phyloP scores from a whole-genome alignment of 2,888 invertebrate genomes.

The Troilus luridus region DNA sequence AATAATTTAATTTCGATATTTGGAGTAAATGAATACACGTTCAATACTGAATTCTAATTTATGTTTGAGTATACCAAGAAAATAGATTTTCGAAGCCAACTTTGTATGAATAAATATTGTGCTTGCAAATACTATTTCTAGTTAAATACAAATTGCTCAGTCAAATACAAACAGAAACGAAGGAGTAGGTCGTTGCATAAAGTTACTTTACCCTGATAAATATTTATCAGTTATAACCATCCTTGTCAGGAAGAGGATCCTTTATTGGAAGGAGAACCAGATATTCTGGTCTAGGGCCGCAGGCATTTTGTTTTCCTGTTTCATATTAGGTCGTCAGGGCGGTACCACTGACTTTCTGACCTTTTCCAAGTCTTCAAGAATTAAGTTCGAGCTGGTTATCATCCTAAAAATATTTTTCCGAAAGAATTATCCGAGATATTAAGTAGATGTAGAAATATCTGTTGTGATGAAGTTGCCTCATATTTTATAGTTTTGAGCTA shows the following conservation, averaged over 20 bases:
- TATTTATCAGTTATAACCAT: conserved; percentile 9
- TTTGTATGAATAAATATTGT: neutral
- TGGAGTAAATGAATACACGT: neutral
- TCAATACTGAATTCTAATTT: neutral
- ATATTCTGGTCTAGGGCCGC: neutral
- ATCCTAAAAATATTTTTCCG: neutral
- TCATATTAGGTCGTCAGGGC: neutral
- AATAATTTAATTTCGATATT: no score
- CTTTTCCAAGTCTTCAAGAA: neutral
- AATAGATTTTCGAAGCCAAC: neutral
- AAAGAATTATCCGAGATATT: neutral
- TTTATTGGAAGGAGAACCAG: neutral
- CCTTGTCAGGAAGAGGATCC: neutral
- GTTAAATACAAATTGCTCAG: neutral
- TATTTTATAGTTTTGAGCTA: neutral
- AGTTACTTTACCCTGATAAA: neutral
- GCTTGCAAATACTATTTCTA: neutral
- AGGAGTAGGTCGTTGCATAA: neutral
- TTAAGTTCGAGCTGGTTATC: neutral
- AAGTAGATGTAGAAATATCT: neutral
- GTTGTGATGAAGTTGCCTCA: neutral
- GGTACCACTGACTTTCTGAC: neutral
- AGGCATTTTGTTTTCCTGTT: conserved; percentile 30
- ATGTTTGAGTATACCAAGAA: neutral
- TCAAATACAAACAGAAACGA: neutral